A percentile compares a stretch with the other conserved stretches of the same genome.
phyloP scores from a whole-genome alignment of 2,797 vertebrate genomes.

The Cephalopachus bancanus region DNA sequence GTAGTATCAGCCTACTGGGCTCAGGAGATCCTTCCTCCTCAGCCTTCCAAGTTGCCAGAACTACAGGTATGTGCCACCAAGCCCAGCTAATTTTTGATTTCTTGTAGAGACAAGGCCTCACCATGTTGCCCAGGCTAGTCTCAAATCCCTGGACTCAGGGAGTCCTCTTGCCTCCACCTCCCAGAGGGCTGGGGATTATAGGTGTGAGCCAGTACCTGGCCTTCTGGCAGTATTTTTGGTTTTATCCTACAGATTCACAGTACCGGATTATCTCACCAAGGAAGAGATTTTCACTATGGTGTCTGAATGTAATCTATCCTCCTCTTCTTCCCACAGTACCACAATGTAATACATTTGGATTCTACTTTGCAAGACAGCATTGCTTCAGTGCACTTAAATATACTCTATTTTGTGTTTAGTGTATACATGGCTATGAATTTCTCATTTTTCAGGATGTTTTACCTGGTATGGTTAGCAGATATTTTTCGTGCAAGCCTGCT shows the following conservation, averaged over 20 bases:
- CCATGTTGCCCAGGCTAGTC: too few relatives aligned
- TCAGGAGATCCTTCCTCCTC: too few relatives aligned
- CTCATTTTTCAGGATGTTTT: slow-evolving; percentile 29
- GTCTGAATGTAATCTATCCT: not conserved
- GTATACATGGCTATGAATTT: not conserved
- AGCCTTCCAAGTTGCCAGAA: too few relatives aligned
- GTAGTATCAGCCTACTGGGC: too few relatives aligned
- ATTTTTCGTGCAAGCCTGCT: slow-evolving; percentile 49
- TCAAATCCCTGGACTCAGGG: too few relatives aligned
- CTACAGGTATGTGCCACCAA: too few relatives aligned
- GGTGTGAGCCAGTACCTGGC: too few relatives aligned
- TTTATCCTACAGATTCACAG: not conserved
- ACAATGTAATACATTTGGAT: not conserved
- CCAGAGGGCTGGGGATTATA: too few relatives aligned
- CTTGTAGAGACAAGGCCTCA: too few relatives aligned
- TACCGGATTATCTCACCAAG: not conserved
- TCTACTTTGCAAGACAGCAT: slow-evolving; percentile 20
- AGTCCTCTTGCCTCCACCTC: too few relatives aligned
- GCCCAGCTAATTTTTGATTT: too few relatives aligned
- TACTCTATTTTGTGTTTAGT: slow-evolving; percentile 42
- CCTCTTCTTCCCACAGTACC: not conserved
- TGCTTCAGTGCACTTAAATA: slow-evolving; percentile 9
- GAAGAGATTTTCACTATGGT: not conserved
- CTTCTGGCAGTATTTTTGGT: not conserved
- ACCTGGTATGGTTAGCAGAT: slow-evolving; percentile 9